A percentile compares a stretch with the other conserved stretches of the same genome.
These are phyloP conservation scores for Myoxocephalus aenaeus DNA, from an alignment of 2,797 vertebrate species.

Conservation along the genomic window DNA sequence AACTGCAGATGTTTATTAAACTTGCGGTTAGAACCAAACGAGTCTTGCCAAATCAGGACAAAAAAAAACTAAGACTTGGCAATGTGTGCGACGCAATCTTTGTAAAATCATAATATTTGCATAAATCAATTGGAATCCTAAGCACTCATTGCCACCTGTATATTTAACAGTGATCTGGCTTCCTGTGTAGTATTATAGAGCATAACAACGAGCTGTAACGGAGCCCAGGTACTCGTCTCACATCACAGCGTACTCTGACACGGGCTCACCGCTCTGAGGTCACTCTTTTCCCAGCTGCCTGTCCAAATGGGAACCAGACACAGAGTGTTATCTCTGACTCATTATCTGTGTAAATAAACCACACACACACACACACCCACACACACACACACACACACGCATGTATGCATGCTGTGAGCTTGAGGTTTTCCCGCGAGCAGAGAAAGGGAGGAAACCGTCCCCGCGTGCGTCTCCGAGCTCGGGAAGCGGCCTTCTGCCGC, in stretches of 20 bases:
- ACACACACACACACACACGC: constrained; percentile 29
- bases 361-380: constrained; percentile 31
- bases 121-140: background rate
- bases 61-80: background rate
- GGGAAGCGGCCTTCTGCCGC: constrained; percentile 51
- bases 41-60: background rate
- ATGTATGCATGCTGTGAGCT: background rate
- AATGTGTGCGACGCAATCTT: background rate
- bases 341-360: constrained; percentile 71
- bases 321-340: constrained; percentile 64
- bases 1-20: background rate
- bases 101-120: background rate
- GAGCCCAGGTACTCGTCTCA: constrained; percentile 33
- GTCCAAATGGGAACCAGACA: constrained; percentile 70
- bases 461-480: constrained; percentile 31
- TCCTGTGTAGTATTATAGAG: constrained; percentile 1
- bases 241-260: constrained; percentile 49
- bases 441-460: constrained; percentile 40
- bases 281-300: constrained; percentile 63
- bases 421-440: constrained; percentile 28
- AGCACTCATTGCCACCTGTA: background rate
- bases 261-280: constrained; percentile 52
- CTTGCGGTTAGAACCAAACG: background rate
- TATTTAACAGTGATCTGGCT: background rate
- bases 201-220: constrained; percentile 35